phyloP scores from a whole-genome alignment of 2,888 invertebrate genomes.

The Psylliodes chrysocephalus region DNA sequence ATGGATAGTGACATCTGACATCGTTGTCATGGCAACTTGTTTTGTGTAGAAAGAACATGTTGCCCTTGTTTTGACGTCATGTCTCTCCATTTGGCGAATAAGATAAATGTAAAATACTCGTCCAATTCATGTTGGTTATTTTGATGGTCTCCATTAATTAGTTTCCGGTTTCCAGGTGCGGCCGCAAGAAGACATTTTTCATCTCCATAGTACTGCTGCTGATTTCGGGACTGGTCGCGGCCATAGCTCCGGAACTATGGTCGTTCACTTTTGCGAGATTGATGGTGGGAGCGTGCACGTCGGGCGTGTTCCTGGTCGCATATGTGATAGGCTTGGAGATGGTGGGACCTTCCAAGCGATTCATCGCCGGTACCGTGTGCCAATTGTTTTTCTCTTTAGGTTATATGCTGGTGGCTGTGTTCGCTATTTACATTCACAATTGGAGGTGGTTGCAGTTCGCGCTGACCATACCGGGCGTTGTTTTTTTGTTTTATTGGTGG shows the following conservation, averaged over 20 bases:
- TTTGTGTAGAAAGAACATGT: too few relatives aligned
- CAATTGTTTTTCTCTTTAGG: conserved; percentile 82
- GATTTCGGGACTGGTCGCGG: conserved; percentile 73
- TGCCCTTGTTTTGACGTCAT: too few relatives aligned
- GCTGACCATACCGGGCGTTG: conserved; percentile 74
- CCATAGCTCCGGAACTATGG: conserved; percentile 75
- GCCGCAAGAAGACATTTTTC: conserved; percentile 78
- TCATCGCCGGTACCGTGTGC: conserved; percentile 76
- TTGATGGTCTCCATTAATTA: too few relatives aligned
- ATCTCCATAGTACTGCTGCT: conserved; percentile 76
- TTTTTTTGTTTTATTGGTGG: conserved; percentile 79
- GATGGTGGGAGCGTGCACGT: conserved; percentile 78
- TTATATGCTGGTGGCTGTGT: conserved; percentile 74
- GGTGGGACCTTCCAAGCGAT: conserved; percentile 70
- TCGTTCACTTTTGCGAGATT: conserved; percentile 74
- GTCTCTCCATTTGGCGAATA: too few relatives aligned
- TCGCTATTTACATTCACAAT: conserved; percentile 74
- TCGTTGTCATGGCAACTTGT: too few relatives aligned
- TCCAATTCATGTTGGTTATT: background rate
- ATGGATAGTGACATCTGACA: too few relatives aligned
- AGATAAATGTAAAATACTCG: too few relatives aligned
- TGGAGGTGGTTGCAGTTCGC: conserved; percentile 78
- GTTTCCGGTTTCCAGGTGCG: conserved; percentile 65
- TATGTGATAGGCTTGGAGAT: conserved; percentile 78
- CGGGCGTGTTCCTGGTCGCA: conserved; percentile 81